Evolutionary conservation across 2,113 vertebrate genomes (phyloP).

Genomic region (Erpornis zantholeuca): DNA sequence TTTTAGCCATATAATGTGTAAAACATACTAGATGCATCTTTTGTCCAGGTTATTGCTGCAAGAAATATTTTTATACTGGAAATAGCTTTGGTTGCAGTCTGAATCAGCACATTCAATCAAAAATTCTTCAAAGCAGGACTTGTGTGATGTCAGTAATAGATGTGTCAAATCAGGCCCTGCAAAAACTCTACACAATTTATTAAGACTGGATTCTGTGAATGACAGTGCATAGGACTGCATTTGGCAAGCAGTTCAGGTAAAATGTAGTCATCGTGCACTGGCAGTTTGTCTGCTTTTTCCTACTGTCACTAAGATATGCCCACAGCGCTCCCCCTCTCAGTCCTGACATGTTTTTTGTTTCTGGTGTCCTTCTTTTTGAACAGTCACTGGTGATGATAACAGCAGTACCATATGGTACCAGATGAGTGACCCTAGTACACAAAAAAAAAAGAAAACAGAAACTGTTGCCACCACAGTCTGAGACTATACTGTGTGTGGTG

Average conservation of each 20-base stretch:
- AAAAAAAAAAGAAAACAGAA: not conserved
- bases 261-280: not conserved
- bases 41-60: not conserved
- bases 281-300: not conserved
- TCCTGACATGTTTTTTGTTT: not conserved
- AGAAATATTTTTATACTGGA: not conserved
- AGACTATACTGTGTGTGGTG: not conserved
- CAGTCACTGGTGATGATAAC: not conserved
- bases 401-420: not conserved
- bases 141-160: not conserved
- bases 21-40: not conserved
- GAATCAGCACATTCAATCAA: not conserved
- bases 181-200: not conserved
- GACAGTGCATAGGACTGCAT: not conserved
- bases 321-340: not conserved
- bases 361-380: not conserved
- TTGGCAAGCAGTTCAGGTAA: not conserved
- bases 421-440: not conserved
- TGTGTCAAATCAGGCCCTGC: not conserved
- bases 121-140: not conserved
- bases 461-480: not conserved
- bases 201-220: not conserved
- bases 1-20: not conserved
- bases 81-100: not conserved
- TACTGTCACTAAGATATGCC: not conserved